Base-by-base conservation (phyloP, 1,140 invertebrate species). In the Heliconius eleuchia region DNA sequence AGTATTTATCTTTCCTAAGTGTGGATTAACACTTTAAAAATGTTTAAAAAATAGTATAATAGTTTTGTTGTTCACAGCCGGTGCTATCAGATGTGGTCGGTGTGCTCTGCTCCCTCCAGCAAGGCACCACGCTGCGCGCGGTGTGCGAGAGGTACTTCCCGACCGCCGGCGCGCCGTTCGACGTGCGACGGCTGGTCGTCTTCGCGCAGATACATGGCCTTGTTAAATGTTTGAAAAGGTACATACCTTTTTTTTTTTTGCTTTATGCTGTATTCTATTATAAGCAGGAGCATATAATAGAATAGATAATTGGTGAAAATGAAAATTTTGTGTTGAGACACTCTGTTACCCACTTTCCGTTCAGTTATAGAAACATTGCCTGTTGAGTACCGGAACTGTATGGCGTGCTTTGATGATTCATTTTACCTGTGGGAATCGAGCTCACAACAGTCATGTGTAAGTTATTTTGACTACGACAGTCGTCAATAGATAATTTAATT, bases 191-290 rank as follows among this genome's bases (percentile, higher is more conserved):
- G 85, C 95, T 99, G n/a, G 96, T 99, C 1, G 97, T 98, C 87
- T 99, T 99, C 95, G 98, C 98, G 2, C 92, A 99, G 52, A 96
- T 99, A 76, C 97, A 99, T 90, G 97, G 97, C 0, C 95, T 99
- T 19, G 97, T 99, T 79, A 96, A 97, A 66, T 96, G 98, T 84
- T 96, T 99, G 8, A 97, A 98, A 80, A 98, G 98, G 91, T 95
- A 79, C 39, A 23, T 23, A 23, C 23, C 23, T 23, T 30, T 23
- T 9, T n/a, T 57, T 9, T 9, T 55, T 55, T 55, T 55, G 18
- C 6, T 55, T 7, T 19, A 18, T 5, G 2, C 7, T 55, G 19
- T 8, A n/a, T 57, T 6, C 55, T 2, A 23, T 23, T 23, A 23
- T 23, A 23, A 23, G 23, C 23, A 23, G 23, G 23, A 23, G n/a